These are phyloP conservation scores for Hippasteria phrygiana DNA, from an alignment of 53 echinoderm and acorn worm genomes.

Conservation along the genomic window DNA sequence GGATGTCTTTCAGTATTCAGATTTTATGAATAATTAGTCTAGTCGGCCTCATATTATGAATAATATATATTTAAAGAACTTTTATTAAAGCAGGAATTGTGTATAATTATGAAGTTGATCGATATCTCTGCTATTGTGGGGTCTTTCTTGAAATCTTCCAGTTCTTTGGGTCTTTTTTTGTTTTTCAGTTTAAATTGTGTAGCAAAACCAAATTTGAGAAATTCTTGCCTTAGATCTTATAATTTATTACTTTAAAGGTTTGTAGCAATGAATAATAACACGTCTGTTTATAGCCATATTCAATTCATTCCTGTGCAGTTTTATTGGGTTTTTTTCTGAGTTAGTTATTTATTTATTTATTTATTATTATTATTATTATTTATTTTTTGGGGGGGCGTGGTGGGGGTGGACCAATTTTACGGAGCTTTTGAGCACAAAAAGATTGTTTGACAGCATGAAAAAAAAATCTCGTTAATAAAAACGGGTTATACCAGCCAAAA, in stretches of 20 bases:
- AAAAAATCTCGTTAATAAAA: too few relatives aligned
- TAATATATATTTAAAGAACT: constrained; percentile 32
- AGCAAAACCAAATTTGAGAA: neutral
- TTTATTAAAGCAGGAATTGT: constrained; percentile 6
- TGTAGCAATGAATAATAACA: neutral
- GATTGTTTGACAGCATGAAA: too few relatives aligned
- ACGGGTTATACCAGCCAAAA: too few relatives aligned
- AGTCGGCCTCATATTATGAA: constrained; percentile 33
- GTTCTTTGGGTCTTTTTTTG: neutral
- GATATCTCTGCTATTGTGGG: neutral
- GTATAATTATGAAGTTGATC: constrained; percentile 2
- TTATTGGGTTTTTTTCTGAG: neutral
- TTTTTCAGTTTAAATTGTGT: neutral
- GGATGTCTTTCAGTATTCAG: constrained; percentile 52
- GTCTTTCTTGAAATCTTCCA: constrained; percentile 41
- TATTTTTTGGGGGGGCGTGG: too few relatives aligned
- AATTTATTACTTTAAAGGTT: neutral
- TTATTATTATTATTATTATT: too few relatives aligned
- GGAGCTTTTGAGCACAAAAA: too few relatives aligned
- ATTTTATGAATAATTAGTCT: constrained; percentile 34
- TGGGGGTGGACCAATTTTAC: too few relatives aligned
- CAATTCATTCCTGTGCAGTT: neutral
- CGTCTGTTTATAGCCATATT: neutral
- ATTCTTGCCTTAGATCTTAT: constrained; percentile 46
- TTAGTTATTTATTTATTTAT: too few relatives aligned